Percentiles rank a stretch among this genome's conserved stretches.
phyloP scores from a whole-genome alignment of 2,888 invertebrate genomes.

The Uropetala carovei region DNA sequence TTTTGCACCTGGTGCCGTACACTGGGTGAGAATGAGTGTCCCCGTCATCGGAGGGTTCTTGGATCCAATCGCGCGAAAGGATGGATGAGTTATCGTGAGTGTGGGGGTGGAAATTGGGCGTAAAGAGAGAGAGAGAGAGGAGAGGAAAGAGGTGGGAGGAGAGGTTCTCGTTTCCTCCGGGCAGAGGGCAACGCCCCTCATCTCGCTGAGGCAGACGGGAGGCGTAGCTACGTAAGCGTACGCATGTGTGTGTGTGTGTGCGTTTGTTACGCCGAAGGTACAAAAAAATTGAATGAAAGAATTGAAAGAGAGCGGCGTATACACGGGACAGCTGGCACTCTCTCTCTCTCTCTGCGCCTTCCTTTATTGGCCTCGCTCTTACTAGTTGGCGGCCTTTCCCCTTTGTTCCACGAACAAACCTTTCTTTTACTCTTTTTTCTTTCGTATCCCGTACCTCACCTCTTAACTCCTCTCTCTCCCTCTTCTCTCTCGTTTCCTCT shows the following conservation, averaged over 20 bases:
- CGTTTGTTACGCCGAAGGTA: constrained; percentile 13
- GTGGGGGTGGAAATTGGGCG: constrained; percentile 27
- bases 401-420: not conserved
- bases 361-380: not conserved
- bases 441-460: not conserved
- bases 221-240: not conserved
- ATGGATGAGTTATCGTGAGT: not conserved
- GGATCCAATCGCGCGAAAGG: not conserved
- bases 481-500: not conserved
- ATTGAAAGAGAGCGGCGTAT: not conserved
- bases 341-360: too few relatives aligned
- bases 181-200: constrained; percentile 8
- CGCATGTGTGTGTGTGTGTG: not conserved
- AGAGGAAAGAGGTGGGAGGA: too few relatives aligned
- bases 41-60: not conserved
- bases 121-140: too few relatives aligned
- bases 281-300: constrained; percentile 29
- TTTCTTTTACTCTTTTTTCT: constrained; percentile 5
- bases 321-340: constrained; percentile 28
- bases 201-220: not conserved
- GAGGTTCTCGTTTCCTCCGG: too few relatives aligned
- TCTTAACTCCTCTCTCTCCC: not conserved
- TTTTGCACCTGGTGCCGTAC: not conserved
- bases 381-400: not conserved
- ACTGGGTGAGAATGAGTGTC: constrained; percentile 18